Base-by-base conservation (phyloP, 1,140 invertebrate genomes). In the Brachionus manjavacas region DNA sequence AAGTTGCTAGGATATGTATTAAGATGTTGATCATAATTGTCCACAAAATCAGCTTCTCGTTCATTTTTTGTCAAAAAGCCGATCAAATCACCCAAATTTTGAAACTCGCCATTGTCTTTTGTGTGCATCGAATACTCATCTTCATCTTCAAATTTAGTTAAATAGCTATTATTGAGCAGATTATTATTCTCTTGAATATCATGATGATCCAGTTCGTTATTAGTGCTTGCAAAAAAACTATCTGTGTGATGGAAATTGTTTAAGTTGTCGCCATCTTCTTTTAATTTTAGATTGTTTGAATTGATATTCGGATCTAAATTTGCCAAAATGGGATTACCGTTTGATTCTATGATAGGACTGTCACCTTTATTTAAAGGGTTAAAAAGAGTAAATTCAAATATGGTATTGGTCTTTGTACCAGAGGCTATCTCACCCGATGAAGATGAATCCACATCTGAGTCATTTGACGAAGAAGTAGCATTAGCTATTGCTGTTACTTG, bases 131-230 rank as follows among this genome's bases (percentile, higher is more conserved):
- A 76, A 76, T 76, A 76, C 4, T 76, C 72, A 25, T 76, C 72
- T 28, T 76, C 72, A 25, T 76, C 72, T 14, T 76, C 72, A 28
- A 76, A 49, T 76, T 49, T 76, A 0, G 39, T 76, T 28, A 76
- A 49, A 76, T 76, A 46, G 46, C 72, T 76, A 25, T 46, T 76
- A 76, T 76, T 76, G 23, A 76, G 20, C 41, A 76, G 31, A 46
- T 76, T 76, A 20, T 76, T 31, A 49, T 76, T 46, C 25, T 76
- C 72, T 3, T 46, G 39, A 4, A 49, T 28, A 4, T 76, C 72
- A 25, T 46, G 46, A 49, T 76, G n/a, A 49, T 14, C 23, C 12
- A 76, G 28, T 25, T 76, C 41, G 46, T 28, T 76, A 16, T 23
- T 76, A 14, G n/a, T 49, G 14, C n/a, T 76, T 14, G 28, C 41